A percentile compares a stretch with the other conserved stretches of the same genome.
These are phyloP conservation scores for Drosophila acutilabella DNA, from an alignment of 2,888 invertebrate species.

Conservation along the genomic window DNA sequence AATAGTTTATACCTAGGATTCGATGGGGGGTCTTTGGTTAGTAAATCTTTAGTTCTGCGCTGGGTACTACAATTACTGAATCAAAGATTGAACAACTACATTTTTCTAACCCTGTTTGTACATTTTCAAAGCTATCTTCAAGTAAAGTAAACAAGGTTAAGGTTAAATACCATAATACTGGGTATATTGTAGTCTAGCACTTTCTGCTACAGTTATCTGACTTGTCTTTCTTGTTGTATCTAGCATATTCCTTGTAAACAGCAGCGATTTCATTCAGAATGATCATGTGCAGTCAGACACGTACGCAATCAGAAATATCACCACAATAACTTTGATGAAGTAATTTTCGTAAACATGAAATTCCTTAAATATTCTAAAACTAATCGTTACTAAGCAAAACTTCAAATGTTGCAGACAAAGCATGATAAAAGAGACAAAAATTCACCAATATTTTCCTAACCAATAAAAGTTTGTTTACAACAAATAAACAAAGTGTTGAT, in stretches of 20 bases:
- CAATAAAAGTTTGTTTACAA: neutral
- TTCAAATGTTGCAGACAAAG: too few relatives aligned
- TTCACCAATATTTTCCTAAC: too few relatives aligned
- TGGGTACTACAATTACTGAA: too few relatives aligned
- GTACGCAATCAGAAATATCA: neutral
- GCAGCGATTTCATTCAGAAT: neutral
- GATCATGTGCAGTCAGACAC: neutral
- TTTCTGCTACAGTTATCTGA: neutral
- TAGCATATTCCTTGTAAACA: neutral
- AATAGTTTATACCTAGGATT: neutral
- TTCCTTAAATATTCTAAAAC: neutral
- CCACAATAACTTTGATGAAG: neutral
- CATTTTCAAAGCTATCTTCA: too few relatives aligned
- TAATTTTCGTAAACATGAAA: neutral
- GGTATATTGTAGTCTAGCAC: neutral
- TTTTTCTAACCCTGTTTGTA: too few relatives aligned
- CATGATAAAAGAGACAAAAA: too few relatives aligned
- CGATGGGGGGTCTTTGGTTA: too few relatives aligned
- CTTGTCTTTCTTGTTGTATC: neutral
- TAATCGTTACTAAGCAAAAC: neutral
- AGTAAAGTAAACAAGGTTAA: too few relatives aligned
- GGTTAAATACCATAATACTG: neutral
- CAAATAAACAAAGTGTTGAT: neutral
- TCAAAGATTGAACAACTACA: too few relatives aligned
- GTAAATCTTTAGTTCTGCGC: too few relatives aligned